Evolutionary conservation across 2,797 vertebrate species (phyloP), one percentile per base, ranked within the genome.

Genomic region (Hyperoplus lanceolatus): DNA sequence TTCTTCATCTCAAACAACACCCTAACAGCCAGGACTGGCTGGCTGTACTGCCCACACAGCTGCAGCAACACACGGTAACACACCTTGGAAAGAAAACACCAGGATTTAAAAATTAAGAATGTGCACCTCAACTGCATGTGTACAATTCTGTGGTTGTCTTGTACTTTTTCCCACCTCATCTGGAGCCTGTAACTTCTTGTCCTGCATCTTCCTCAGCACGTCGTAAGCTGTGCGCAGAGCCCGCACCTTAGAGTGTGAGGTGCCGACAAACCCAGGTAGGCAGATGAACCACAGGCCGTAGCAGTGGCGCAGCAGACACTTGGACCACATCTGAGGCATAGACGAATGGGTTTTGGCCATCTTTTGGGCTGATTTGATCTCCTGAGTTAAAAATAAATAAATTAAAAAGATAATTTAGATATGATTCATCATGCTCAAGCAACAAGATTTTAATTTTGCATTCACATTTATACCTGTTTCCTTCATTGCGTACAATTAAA

Each of bases 1-100:
- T 99, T 99, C 92, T 97, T 98, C 98, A 99, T 99, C 88, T 99
- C 98, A 72, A 99, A 99, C 63, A 99, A 94, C 63, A 99, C 98
- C 75, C 95, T 95, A 11, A 99, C 98, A 0, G 98, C 98, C 77
- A 99, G 94, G 61, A 99, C 98, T 0, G 98, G 98, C 90, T 99
- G 98, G 46, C 98, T 97, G 3, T 99, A 98, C 88, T 99, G 98
- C 4, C 98, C 98, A 65, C 98, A 99, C 53, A 99, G 92, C 83
- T 99, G 98, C 96, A 99, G 98, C 48, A 99, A 91, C 3, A 99
- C 96, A 12, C 98, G 96, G 90, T 99, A 99, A 90, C 98, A 99
- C 42, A 99, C 98, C 98, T 99, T 82, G 42, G 87, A 74, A 1
- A 53, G 39, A 60, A 38, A 29, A 48, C 38, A 69, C 0, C n/a